Conservation (phyloP, 2,113 vertebrate species). For the Tychaedon coryphoeus region DNA sequence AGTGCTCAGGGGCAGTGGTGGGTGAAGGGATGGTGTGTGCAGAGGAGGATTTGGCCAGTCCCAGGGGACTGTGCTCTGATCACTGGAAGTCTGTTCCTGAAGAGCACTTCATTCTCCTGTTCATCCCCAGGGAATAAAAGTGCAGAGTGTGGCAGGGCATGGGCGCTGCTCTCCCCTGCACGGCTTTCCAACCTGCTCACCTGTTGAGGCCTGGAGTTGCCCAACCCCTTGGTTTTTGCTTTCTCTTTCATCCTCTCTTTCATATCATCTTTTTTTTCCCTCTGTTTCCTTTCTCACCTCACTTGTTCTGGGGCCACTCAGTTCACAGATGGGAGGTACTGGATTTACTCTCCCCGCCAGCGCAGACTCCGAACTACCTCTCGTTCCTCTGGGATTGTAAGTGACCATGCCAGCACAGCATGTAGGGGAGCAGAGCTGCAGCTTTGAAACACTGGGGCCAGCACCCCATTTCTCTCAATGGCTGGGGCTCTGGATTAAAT, state of each 20-base stretch:
- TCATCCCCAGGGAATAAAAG: not conserved
- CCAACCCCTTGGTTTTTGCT: not conserved
- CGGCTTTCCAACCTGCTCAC: not conserved
- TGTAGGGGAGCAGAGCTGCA: slow-evolving; percentile 5
- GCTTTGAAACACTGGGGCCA: slow-evolving; percentile 56
- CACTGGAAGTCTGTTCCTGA: not conserved
- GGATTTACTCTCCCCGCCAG: slow-evolving; percentile 86
- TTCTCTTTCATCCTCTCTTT: slow-evolving; percentile 42
- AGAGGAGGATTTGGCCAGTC: not conserved
- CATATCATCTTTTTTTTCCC: slow-evolving; percentile 54
- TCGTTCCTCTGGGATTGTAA: slow-evolving; percentile 77
- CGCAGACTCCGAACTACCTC: slow-evolving; percentile 75
- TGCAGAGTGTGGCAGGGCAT: not conserved
- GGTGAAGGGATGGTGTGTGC: not conserved
- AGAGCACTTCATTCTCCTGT: not conserved
- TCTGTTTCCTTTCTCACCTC: slow-evolving; percentile 62
- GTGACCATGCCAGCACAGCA: not conserved
- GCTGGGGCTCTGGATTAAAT: not conserved
- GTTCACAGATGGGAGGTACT: slow-evolving; percentile 90
- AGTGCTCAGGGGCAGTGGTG: not conserved
- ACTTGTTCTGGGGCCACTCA: slow-evolving; percentile 66
- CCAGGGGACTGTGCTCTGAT: not conserved
- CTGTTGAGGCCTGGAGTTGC: not conserved
- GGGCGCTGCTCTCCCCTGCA: not conserved
- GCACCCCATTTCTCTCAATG: not conserved